These are phyloP conservation scores for Tautogolabrus adspersus DNA, from an alignment of 2,113 vertebrate species.

Conservation along the genomic window DNA sequence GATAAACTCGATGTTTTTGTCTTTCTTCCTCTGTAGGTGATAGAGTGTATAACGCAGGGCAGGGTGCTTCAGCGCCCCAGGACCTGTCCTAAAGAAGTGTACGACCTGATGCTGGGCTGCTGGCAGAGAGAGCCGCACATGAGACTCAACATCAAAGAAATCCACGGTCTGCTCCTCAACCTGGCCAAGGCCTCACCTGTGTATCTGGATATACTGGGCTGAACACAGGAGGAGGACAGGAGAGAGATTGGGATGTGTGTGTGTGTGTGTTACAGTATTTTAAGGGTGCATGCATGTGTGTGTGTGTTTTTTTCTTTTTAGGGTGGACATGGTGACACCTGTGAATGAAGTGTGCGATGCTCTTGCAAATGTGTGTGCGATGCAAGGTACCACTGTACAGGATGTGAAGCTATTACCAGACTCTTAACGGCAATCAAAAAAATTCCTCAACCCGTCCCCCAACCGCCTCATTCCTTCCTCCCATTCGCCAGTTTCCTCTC, in stretches of 20 bases:
- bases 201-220: slow-evolving; percentile 99
- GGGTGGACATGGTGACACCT: slow-evolving; percentile 33
- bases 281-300: too few species aligned
- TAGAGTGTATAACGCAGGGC: slow-evolving; percentile 99
- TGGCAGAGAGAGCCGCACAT: slow-evolving; percentile 98
- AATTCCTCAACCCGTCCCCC: slow-evolving; percentile 48
- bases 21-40: slow-evolving; percentile 85
- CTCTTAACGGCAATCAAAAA: slow-evolving; percentile 76
- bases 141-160: slow-evolving; percentile 98
- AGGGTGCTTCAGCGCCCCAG: slow-evolving; percentile 97
- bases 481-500: slow-evolving; percentile 67
- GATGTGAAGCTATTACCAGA: slow-evolving; percentile 74
- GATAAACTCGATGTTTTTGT: slow-evolving; percentile 1
- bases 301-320: slow-evolving; percentile 27
- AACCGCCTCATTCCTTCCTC: slow-evolving; percentile 69
- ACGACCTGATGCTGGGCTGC: slow-evolving; percentile 98
- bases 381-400: slow-evolving; percentile 52
- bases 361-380: slow-evolving; percentile 23
- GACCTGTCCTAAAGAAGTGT: slow-evolving; percentile 97
- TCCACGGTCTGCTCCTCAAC: slow-evolving; percentile 95
- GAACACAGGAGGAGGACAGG: slow-evolving; percentile 57
- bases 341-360: slow-evolving; percentile 13
- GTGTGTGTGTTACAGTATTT: slow-evolving; percentile 10
- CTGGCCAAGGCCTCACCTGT: slow-evolving; percentile 98
- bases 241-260: slow-evolving; percentile 28